Evolutionary conservation across 2,797 vertebrate genomes (phyloP), one percentile per base, ranked within the genome.

Genomic region (Platyrinchus mystaceus): DNA sequence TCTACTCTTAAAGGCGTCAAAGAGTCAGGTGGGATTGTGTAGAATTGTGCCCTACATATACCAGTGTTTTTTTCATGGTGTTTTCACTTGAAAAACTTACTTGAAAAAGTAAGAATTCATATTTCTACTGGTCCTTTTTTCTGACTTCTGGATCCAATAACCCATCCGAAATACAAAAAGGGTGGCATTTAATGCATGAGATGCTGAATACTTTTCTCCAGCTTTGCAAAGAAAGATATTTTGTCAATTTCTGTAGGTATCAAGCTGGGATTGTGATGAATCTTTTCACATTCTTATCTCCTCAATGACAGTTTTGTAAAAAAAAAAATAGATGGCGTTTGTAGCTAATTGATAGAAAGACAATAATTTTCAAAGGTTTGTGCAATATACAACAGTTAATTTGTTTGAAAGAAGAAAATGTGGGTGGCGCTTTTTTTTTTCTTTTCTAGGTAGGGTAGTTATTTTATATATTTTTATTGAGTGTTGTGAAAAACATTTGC

Each of bases 401-500:
- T 64, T 52, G 1, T 82, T 78, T 63, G 76, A 81, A 91, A 83
- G 18, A 68, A 63, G 4, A 67, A 47, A 62, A 66, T n/a, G 3
- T 4, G 20, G 4, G 2, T 46, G 7, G 1, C 1, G 1, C 24
- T 46, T 56, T n/a, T 83, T 0, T 63, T 74, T 71, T 77, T 47
- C 23, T 50, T 50, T 27, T 28, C 62, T 67, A 55, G 24, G 23
- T 19, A 47, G 2, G 2, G 7, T 49, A 46, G 9, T 53, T 67
- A 24, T 87, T 86, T 37, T 67, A 7, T 44, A 8, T 56, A 24
- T 73, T 55, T 90, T 62, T 90, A 44, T 62, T 26, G 41, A 49
- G 28, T 58, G 9, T 62, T 84, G n/a, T 70, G 43, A 88, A 92
- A 92, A 49, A 69, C 37, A 64, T 55, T 69, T 63, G 30, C 78